Evolutionary conservation across 2,888 invertebrate genomes (phyloP).

Genomic region (Troides helena): DNA sequence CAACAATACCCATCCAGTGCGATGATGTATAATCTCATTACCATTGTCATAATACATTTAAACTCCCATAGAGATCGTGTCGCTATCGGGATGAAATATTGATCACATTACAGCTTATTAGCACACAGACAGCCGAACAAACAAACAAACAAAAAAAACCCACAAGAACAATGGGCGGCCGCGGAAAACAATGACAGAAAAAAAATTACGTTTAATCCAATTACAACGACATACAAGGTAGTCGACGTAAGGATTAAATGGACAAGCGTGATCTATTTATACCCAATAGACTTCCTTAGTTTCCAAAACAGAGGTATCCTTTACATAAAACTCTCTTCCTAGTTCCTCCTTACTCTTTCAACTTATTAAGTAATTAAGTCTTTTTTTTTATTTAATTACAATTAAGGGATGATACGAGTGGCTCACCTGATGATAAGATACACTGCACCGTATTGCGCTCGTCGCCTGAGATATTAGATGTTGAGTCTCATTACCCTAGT

Average conservation of each 20-base stretch:
- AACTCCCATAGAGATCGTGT: slow-evolving; percentile 32
- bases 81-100: slow-evolving; percentile 69
- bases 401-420: no score
- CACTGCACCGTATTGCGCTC: no score
- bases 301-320: no score
- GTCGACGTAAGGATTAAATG: slow-evolving; percentile 40
- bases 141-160: slow-evolving; percentile 44
- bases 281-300: no score
- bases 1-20: slow-evolving; percentile 16
- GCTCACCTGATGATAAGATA: no score
- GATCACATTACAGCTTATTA: slow-evolving; percentile 73
- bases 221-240: slow-evolving; percentile 66
- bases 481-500: no score
- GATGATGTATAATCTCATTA: slow-evolving; percentile 38
- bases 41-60: slow-evolving; percentile 40
- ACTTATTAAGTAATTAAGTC: no score
- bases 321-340: no score
- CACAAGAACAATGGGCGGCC: slow-evolving; percentile 64
- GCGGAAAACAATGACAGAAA: slow-evolving; percentile 70
- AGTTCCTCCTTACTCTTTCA: no score
- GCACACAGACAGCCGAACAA: slow-evolving; percentile 62
- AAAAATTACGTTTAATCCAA: slow-evolving; percentile 75
- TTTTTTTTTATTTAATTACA: no score
- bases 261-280: slow-evolving; percentile 41
- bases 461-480: no score